These are phyloP conservation scores for Myotis vivesi DNA, from an alignment of 2,797 vertebrate species.

Conservation along the genomic window DNA sequence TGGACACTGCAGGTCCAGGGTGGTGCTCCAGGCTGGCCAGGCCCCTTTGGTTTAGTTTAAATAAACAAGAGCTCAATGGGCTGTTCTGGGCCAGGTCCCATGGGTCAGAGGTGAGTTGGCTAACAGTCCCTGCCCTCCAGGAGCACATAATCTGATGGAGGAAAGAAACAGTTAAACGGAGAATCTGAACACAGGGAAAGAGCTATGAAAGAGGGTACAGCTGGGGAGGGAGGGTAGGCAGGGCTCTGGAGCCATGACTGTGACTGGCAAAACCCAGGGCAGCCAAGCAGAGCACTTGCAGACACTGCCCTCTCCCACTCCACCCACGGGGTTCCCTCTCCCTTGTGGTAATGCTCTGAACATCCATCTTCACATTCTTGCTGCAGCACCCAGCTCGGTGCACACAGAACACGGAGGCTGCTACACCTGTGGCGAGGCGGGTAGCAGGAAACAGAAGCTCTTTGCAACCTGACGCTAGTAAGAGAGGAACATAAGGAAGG, in stretches of 20 bases:
- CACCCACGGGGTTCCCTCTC: background rate
- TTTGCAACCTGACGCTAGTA: conserved; percentile 54
- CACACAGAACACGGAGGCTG: conserved; percentile 32
- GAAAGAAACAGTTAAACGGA: background rate
- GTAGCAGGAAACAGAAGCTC: conserved; percentile 53
- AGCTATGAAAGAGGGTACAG: background rate
- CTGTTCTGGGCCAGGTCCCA: background rate
- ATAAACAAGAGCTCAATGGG: background rate
- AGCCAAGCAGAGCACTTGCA: background rate
- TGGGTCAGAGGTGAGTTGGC: background rate
- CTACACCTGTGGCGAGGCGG: background rate
- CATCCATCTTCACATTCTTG: background rate
- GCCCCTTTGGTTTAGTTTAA: background rate
- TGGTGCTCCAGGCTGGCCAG: background rate
- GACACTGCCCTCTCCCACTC: background rate
- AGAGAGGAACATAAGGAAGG: conserved; percentile 1
- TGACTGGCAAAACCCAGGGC: background rate
- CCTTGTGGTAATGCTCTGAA: background rate
- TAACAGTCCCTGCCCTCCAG: background rate
- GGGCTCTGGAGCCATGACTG: background rate
- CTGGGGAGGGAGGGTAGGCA: background rate
- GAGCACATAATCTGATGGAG: background rate
- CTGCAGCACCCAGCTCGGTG: background rate
- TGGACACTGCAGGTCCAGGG: background rate
- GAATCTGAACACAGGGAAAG: background rate